Conservation (phyloP, 2,113 vertebrate genomes). For the Bujurquina vittata region DNA sequence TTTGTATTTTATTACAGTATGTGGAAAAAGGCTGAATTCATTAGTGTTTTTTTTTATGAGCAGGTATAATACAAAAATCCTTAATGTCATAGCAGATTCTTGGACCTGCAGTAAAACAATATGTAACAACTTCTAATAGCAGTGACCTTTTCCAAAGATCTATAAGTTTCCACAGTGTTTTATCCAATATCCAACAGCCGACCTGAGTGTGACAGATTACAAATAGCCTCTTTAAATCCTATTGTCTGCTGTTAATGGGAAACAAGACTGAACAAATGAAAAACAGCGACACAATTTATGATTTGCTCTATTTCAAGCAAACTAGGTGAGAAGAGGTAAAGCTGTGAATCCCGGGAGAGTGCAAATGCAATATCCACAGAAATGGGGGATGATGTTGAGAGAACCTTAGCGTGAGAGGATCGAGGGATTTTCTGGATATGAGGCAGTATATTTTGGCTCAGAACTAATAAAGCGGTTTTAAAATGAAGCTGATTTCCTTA, state of each 20-base stretch:
- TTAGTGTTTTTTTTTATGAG: background rate
- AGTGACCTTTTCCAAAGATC: conserved; percentile 51
- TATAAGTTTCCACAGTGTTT: conserved; percentile 62
- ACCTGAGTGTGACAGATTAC: conserved; percentile 62
- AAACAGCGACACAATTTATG: conserved; percentile 27
- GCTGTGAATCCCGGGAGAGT: conserved; percentile 24
- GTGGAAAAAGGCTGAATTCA: background rate
- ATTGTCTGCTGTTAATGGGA: conserved; percentile 51
- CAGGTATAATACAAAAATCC: background rate
- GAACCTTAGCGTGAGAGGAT: conserved; percentile 7
- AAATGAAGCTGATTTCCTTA: conserved; percentile 27
- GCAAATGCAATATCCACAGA: conserved; percentile 30
- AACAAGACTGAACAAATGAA: conserved; percentile 33
- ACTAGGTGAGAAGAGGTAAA: conserved; percentile 28
- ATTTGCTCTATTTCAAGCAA: conserved; percentile 13
- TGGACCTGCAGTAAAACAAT: background rate
- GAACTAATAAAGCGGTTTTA: conserved; percentile 17
- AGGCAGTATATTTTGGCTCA: conserved; percentile 6
- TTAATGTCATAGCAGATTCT: background rate
- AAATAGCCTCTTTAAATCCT: conserved; percentile 60
- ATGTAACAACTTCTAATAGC: conserved; percentile 3
- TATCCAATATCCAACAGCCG: conserved; percentile 52
- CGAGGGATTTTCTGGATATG: conserved; percentile 1
- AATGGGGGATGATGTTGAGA: conserved; percentile 5
- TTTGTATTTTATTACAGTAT: background rate